Evolutionary conservation across 2,113 vertebrate genomes (phyloP).

Genomic region (Sylvietta virens): DNA sequence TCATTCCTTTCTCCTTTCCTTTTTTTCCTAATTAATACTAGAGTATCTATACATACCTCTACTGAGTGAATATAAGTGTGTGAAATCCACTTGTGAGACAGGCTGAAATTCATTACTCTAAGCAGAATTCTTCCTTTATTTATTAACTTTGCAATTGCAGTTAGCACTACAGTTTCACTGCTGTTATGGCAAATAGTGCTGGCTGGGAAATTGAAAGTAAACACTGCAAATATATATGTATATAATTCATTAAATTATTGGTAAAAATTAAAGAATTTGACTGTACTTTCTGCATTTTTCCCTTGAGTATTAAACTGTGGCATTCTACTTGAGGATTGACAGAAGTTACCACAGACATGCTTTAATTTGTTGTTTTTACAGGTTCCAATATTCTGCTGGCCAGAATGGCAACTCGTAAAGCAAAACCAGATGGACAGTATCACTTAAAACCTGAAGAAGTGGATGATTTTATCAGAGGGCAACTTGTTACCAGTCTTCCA

Average conservation of each 20-base stretch:
- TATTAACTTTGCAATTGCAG: background rate
- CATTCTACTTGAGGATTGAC: background rate
- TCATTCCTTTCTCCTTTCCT: background rate
- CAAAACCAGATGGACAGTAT: constrained; percentile 94
- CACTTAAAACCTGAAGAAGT: constrained; percentile 91
- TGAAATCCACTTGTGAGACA: background rate
- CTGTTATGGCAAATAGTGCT: background rate
- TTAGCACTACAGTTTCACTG: background rate
- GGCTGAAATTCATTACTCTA: background rate
- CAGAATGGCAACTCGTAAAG: constrained; percentile 91
- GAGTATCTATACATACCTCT: background rate
- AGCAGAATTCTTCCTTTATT: background rate
- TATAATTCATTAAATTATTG: background rate
- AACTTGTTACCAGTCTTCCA: constrained; percentile 89
- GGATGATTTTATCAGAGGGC: constrained; percentile 94
- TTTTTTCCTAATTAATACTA: background rate
- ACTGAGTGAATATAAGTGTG: background rate
- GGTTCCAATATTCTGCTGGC: constrained; percentile 98
- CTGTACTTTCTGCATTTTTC: background rate
- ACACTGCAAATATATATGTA: background rate
- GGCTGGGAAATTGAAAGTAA: background rate
- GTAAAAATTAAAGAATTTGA: background rate
- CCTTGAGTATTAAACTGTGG: background rate
- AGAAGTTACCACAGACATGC: background rate
- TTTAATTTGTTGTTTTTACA: constrained; percentile 51